Evolutionary conservation across 92 coral and sea anemone genomes (phyloP), one percentile per base, ranked within the genome.

Genomic region (Porites divaricata): DNA sequence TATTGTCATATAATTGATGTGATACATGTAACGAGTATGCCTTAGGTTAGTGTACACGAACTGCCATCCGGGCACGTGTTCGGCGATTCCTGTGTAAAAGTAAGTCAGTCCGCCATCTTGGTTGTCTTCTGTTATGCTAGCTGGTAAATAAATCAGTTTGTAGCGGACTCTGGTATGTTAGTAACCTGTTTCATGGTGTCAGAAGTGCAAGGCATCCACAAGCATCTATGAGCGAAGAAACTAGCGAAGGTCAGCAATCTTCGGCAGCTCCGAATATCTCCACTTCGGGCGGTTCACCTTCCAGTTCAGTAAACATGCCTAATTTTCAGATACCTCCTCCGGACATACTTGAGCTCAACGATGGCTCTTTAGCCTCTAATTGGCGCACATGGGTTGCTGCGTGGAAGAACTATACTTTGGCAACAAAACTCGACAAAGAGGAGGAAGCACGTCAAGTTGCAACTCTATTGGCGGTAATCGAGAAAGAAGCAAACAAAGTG

Each of bases 271-370:
- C n/a, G n/a, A n/a, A n/a, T n/a, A n/a, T n/a, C n/a, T n/a, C n/a
- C n/a, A n/a, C n/a, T n/a, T n/a, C n/a, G n/a, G 28, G 28, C 28
- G 28, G 28, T 25, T 25, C 28, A 25, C 28, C 16, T 71, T 0
- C 59, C 8, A 45, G 58, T n/a, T 72, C 26, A 52, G 17, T 24
- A 72, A 77, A 70, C 41, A 83, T 83, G 88, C 84, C 80, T 35
- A 83, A 88, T 58, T 77, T 69, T 77, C 89, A 88, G 78, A 77
- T 88, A 59, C 89, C 89, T 57, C 89, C 89, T n/a, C n/a, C 92
- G 19, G 89, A 77, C 65, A 70, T 84, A n/a, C 80, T 83, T 12
- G 74, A 83, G 66, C 73, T 79, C 17, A 78, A 10, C 64, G 73
- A 65, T 78, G 70, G 70, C 12, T 76, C 81, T 1, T 26, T 70